Base-by-base conservation (phyloP, 2,113 vertebrate genomes). In the Gopherus evgoodei region DNA sequence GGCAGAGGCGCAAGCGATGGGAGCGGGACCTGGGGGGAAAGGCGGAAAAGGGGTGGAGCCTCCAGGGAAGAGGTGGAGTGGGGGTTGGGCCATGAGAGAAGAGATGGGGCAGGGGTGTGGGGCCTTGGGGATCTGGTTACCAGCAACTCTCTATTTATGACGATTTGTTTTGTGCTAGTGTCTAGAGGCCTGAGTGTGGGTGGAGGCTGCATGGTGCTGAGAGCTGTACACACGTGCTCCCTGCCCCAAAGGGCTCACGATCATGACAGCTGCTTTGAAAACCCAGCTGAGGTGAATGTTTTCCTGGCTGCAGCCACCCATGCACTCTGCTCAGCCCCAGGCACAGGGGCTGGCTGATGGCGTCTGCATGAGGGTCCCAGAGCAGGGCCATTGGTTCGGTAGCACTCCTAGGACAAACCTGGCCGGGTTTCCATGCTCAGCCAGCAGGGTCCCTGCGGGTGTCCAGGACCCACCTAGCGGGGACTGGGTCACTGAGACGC, bases 311-410 rank as follows among this genome's bases (percentile, higher is more conserved):
- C 9, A 25, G 21, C 25, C 11, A 38, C 24, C 38, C 38, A 13
- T 24, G 42, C 22, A 8, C 72, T 75, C 11, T 6, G 11, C 72
- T 76, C 38, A 25, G 72, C 22, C 22, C 35, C 38, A 44, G 72
- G 72, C 21, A 5, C 7, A 22, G 9, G 38, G 22, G 21, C 11
- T 76, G 22, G 19, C 35, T 24, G 69, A 42, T 24, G n/a, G 38
- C 5, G 9, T 17, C 83, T 31, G n/a, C 0, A 0, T 65, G 44
- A 87, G 29, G 22, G 65, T 87, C 54, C 31, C 0, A 0, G 31
- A 35, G 42, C 56, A 57, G 25, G 44, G 47, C 38, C 31, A 6
- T 0, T 0, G 80, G 31, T 22, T 11, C 27, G 38, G 21, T 50
- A n/a, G 52, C 81, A 83, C 54, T n/a, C 50, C 9, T 22, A 1